Conservation (phyloP, 2,888 invertebrate species). For the Melanostoma mellinum region DNA sequence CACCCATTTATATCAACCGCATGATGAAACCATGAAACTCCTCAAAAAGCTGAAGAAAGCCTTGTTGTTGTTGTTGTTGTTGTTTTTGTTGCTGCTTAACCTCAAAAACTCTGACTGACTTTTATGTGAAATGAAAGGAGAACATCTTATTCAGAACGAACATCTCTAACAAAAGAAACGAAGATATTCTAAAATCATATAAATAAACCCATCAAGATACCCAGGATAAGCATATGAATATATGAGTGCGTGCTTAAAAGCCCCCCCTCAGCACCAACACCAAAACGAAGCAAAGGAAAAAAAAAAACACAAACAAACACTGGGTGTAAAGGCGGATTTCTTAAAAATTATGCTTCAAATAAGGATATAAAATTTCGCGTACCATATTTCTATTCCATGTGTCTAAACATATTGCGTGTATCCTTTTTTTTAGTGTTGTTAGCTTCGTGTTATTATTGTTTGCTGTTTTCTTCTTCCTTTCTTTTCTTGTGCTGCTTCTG, state of each 20-base stretch:
- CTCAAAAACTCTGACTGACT: constrained; percentile 15
- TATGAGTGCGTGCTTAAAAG: constrained; percentile 47
- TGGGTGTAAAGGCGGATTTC: constrained; percentile 9
- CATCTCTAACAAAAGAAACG: constrained; percentile 30
- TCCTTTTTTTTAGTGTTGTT: constrained; percentile 54
- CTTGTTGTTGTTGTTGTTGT: background rate
- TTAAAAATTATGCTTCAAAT: constrained; percentile 57
- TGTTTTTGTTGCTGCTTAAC: constrained; percentile 34
- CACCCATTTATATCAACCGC: constrained; percentile 32
- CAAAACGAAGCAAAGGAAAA: rapidly evolving
- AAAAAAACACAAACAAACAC: background rate
- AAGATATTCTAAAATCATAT: constrained; percentile 63
- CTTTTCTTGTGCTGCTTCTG: background rate
- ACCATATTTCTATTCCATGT: constrained; percentile 66
- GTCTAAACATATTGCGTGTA: constrained; percentile 67
- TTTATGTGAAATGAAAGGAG: constrained; percentile 16
- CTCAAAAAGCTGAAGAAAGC: constrained; percentile 12
- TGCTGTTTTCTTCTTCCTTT: constrained; percentile 30
- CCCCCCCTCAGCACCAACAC: background rate
- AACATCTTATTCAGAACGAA: constrained; percentile 38
- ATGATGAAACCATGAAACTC: background rate
- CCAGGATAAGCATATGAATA: constrained; percentile 70
- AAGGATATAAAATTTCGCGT: constrained; percentile 69
- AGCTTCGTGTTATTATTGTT: constrained; percentile 24
- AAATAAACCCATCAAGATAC: constrained; percentile 70